phyloP scores from a whole-genome alignment of 2,888 invertebrate genomes.

The Fabriciana adippe region DNA sequence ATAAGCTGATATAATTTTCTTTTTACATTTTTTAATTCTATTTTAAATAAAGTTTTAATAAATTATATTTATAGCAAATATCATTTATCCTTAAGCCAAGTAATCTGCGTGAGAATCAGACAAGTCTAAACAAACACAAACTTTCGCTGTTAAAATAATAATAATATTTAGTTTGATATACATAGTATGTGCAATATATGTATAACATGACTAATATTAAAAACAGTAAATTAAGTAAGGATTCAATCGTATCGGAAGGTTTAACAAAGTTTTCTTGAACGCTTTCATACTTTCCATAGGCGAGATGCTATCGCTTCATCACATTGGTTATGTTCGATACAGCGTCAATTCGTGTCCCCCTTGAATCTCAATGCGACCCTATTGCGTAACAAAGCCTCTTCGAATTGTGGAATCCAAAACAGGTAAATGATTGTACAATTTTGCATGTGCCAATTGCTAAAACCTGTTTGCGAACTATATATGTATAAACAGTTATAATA shows the following conservation, averaged over 20 bases:
- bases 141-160: too few relatives aligned
- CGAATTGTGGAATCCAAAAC: slow-evolving; percentile 52
- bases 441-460: slow-evolving; percentile 41
- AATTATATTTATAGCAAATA: too few relatives aligned
- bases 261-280: slow-evolving; percentile 39
- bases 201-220: too few relatives aligned
- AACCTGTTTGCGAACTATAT: slow-evolving; percentile 40
- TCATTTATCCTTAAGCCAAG: too few relatives aligned
- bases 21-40: too few relatives aligned
- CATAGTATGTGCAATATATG: too few relatives aligned
- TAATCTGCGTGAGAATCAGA: too few relatives aligned
- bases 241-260: slow-evolving; percentile 27
- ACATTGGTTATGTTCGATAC: slow-evolving; percentile 51
- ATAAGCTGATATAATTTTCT: too few relatives aligned
- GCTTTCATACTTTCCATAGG: slow-evolving; percentile 61
- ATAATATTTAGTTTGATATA: too few relatives aligned
- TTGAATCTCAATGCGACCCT: slow-evolving; percentile 55
- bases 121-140: too few relatives aligned
- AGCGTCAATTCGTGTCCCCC: slow-evolving; percentile 45
- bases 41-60: too few relatives aligned
- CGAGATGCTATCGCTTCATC: slow-evolving; percentile 58
- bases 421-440: slow-evolving; percentile 48
- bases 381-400: slow-evolving; percentile 50
- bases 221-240: too few relatives aligned
- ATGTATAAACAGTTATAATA: not conserved